Percentiles rank a stretch among this genome's conserved stretches.
phyloP scores from a whole-genome alignment of 2,797 vertebrate species.

The Acrocephalus scirpaceus region DNA sequence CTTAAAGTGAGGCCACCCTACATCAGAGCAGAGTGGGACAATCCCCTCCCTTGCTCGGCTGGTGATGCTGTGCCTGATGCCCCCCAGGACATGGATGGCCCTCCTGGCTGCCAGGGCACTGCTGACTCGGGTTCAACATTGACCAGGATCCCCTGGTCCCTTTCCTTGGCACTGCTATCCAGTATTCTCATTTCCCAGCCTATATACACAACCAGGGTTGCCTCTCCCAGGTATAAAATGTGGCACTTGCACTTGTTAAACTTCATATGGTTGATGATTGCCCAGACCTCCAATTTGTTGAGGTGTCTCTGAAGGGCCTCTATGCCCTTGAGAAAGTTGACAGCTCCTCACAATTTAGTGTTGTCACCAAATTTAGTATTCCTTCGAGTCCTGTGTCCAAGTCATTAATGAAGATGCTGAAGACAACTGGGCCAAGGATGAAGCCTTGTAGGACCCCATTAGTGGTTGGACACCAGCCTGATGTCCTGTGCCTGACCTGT shows the following conservation, averaged over 20 bases:
- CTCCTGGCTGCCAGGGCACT: not conserved
- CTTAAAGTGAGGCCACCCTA: accelerated
- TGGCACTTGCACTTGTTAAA: not conserved
- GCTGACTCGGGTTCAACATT: accelerated
- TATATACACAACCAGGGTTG: not conserved
- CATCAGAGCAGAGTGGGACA: accelerated
- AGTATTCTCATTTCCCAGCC: not conserved
- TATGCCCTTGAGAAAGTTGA: not conserved
- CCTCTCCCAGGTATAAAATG: not conserved
- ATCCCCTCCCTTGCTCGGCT: accelerated
- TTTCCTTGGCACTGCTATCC: accelerated
- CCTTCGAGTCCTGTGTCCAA: not conserved
- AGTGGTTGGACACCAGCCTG: too few species aligned
- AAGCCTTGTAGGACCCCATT: not conserved
- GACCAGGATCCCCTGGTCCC: accelerated
- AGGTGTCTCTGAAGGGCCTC: not conserved
- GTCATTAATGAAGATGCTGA: not conserved
- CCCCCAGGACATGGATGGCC: accelerated
- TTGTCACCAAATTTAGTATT: not conserved
- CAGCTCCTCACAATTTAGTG: not conserved
- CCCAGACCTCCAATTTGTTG: not conserved
- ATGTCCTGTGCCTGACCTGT: not conserved
- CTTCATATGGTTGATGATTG: not conserved
- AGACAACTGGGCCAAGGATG: not conserved
- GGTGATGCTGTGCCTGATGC: accelerated